Base-by-base conservation (phyloP, 2,888 invertebrate genomes). In the Xestia ashworthii region DNA sequence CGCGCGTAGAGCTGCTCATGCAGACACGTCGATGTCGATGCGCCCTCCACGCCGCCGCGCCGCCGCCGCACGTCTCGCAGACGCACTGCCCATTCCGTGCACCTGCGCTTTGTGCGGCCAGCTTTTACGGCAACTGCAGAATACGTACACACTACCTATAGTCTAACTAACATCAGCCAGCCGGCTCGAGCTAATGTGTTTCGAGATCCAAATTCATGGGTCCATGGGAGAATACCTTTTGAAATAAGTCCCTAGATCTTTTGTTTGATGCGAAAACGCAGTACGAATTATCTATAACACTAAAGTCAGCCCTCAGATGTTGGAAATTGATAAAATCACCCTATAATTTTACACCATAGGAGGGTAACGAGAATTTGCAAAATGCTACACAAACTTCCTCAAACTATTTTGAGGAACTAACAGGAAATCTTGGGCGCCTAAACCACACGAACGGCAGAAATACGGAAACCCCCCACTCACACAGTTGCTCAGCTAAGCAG, bases 51-150 rank as follows among this genome's bases (percentile, higher is more conserved):
- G 67, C 41, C 41, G 41, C 41, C 41, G 41, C 41, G 41, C 44
- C 44, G 44, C 55, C 71, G 67, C 53, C 70, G 55, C 82, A 78
- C 80, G 79, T 62, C 79, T 80, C 74, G 68, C 74, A 74, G 71
- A 81, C 81, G 71, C 81, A 55, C 76, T 84, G 84, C 55, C 78
- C 84, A 75, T 78, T 84, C 74, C 62, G 70, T 79, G 84, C 84
- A 84, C 84, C 84, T 85, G 84, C 84, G 82, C 77, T 69, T 66
- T 69, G 60, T 79, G 85, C 79, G 81, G 72, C 62, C 74, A 74
- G 65, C 62, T 78, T 80, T 82, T 74, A 81, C 72, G 76, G 69
- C 78, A 72, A 53, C 64, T 50, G 71, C 79, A 74, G 79, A n/a
- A 76, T 64, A 78, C 50, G 8, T 81, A 71, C 64, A 25, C 41